Evolutionary conservation across 2,113 vertebrate genomes (phyloP).

Genomic region (Ancistrus triradiatus): DNA sequence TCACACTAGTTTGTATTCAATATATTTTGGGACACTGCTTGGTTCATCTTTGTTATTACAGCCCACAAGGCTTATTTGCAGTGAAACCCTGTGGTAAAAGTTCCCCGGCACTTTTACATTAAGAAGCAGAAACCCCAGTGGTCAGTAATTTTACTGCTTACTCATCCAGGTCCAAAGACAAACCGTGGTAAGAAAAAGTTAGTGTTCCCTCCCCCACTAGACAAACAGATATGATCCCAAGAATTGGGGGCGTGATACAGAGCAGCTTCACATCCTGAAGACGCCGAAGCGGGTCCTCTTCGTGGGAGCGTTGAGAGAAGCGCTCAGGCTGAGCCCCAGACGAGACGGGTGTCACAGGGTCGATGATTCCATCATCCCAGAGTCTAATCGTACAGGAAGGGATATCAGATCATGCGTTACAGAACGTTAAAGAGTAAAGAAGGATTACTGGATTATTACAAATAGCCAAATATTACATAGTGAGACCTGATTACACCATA

Average conservation of each 20-base stretch:
- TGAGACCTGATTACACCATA: too few relatives aligned
- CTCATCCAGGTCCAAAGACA: constrained; percentile 10
- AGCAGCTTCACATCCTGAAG: constrained; percentile 80
- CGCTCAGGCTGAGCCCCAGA: constrained; percentile 92
- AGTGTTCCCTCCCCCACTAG: not conserved
- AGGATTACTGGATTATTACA: too few relatives aligned
- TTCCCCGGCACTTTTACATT: too few relatives aligned
- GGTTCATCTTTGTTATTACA: too few relatives aligned
- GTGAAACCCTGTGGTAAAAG: too few relatives aligned
- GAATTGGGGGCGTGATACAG: not conserved
- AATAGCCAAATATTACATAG: too few relatives aligned
- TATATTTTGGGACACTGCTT: too few relatives aligned
- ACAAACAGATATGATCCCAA: not conserved
- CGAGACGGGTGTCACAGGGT: constrained; percentile 90
- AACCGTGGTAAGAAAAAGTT: constrained; percentile 3
- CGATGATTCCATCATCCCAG: constrained; percentile 97
- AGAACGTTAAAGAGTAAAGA: too few relatives aligned
- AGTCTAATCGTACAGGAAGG: too few relatives aligned
- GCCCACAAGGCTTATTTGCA: too few relatives aligned
- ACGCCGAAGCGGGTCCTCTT: constrained; percentile 89
- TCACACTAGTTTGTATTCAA: too few relatives aligned
- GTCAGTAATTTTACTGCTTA: constrained; percentile 27
- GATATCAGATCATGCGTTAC: too few relatives aligned
- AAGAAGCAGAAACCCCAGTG: not conserved
- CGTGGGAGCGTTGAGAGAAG: constrained; percentile 83